Base-by-base conservation (phyloP, 2,888 invertebrate genomes). In the Eurytoma californica region DNA sequence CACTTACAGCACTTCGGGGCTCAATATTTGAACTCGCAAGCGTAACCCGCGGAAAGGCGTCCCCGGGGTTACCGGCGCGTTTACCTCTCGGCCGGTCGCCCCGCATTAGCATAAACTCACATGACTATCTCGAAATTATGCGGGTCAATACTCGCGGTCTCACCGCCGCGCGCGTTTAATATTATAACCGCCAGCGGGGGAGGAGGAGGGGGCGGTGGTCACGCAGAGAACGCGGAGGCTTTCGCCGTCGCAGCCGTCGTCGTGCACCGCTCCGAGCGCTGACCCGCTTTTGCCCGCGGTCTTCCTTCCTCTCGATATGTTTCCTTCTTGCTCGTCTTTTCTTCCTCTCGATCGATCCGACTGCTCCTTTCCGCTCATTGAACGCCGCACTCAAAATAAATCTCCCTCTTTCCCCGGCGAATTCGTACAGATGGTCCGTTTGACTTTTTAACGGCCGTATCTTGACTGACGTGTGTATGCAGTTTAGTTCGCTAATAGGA, bases 61-160 rank as follows among this genome's bases (percentile, higher is more conserved):
- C 39, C 3, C 12, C 68, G 30, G 4, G 47, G 7, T 13, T n/a
- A 18, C 4, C 30, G n/a, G 18, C 47, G n/a, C 9, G 16, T 47
- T 16, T 47, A 14, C 9, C 18, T 13, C 14, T 3, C 39, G 49
- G 7, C n/a, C 49, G 18, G 18, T 14, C 66, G 58, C 39, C 2
- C 12, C 47, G 70, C 51, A 77, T 72, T 72, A 72, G 67, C 72
- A 72, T 72, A 72, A 77, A 20, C 55, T 69, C 69, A 67, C 24
- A 68, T 63, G 53, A 16, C 47, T 55, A 55, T 76, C 55, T 63
- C 57, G 55, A 76, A 69, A 76, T 77, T 77, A 67, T 72, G 77
- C 72, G 72, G 72, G 77, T 68, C 77, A 78, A 78, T 72, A 78
- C 14, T 65, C 66, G 39, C 39, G 20, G 51, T 39, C 49, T 13